Base-by-base conservation (phyloP, 2,888 invertebrate genomes). In the Apodemia zela region DNA sequence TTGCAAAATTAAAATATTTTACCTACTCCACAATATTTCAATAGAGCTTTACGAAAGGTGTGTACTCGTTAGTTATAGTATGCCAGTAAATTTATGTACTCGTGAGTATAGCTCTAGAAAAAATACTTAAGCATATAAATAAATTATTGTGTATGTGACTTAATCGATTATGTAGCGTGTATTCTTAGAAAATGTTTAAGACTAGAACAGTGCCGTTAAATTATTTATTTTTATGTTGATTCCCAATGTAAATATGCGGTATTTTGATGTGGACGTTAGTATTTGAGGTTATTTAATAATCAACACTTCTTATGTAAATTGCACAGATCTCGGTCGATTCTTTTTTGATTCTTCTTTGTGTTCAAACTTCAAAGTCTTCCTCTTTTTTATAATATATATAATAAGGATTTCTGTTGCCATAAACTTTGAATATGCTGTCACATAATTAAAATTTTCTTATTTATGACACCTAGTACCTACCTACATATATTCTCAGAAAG, bases 161-260 rank as follows among this genome's bases (percentile, higher is more conserved):
- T 81, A 80, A 81, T 79, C 80, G 62, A 71, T 74, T 77, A 77
- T 75, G 81, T 89, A 87, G 85, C 75, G 78, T 80, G 84, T 88
- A 87, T 76, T 84, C 80, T 82, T 85, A 87, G 82, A 84, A 83
- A 83, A 82, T 84, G 82, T 84, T 76, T 89, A 88, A 88, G 88
- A 81, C 77, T 86, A 86, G 86, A 70, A 77, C 77, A 77, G 81
- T 84, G 84, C 73, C 78, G 83, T 89, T 90, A 89, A 88, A 89
- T 91, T 90, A 91, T 91, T 90, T 91, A 91, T 91, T 90, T 86
- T 87, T 88, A 90, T 87, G 91, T 91, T 91, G 89, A 85, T 84
- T 81, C 82, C 81, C 76, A 68, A 70, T 91, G 90, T 90, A 89
- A 85, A 90, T 90, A 90, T 68, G 80, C 84, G 82, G 86, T 85